Conservation (phyloP, 1,140 invertebrate genomes). For the Coelopa frigida region DNA sequence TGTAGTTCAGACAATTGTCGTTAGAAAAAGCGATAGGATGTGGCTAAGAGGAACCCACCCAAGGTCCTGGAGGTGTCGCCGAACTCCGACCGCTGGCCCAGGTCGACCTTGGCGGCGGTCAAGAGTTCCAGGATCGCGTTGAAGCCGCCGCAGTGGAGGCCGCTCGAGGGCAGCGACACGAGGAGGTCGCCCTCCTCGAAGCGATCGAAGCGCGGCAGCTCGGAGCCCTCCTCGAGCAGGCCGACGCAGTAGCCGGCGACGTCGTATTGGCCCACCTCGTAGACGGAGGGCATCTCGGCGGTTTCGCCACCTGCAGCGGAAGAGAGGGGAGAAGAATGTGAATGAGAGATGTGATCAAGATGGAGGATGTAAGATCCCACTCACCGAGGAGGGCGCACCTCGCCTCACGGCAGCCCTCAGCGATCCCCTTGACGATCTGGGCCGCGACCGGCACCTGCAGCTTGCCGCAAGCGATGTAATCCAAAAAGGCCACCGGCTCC, state of each 20-base stretch:
- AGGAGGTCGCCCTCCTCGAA: conserved; percentile 68
- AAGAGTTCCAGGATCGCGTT: conserved; percentile 71
- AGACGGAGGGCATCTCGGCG: conserved; percentile 92
- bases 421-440: conserved; percentile 75
- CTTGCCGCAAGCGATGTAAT: conserved; percentile 91
- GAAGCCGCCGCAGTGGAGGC: conserved; percentile 87
- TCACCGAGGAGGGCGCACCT: conserved; percentile 84
- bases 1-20: not conserved
- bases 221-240: conserved; percentile 62
- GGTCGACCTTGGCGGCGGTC: conserved; percentile 35
- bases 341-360: no score
- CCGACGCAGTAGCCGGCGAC: conserved; percentile 91
- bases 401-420: conserved; percentile 76
- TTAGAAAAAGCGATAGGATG: not conserved
- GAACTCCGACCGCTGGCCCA: conserved; percentile 14
- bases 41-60: conserved; percentile 9
- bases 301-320: conserved; percentile 76
- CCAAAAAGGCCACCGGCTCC: conserved; percentile 90
- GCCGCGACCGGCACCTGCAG: conserved; percentile 69
- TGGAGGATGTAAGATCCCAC: no score
- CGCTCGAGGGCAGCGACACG: conserved; percentile 73
- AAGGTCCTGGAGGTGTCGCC: conserved; percentile 10
- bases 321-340: not conserved
- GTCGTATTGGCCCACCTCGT: conserved; percentile 74
- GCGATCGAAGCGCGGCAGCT: conserved; percentile 59